phyloP scores from a whole-genome alignment of 2,888 invertebrate genomes.

The Apomyelois bistriatella region DNA sequence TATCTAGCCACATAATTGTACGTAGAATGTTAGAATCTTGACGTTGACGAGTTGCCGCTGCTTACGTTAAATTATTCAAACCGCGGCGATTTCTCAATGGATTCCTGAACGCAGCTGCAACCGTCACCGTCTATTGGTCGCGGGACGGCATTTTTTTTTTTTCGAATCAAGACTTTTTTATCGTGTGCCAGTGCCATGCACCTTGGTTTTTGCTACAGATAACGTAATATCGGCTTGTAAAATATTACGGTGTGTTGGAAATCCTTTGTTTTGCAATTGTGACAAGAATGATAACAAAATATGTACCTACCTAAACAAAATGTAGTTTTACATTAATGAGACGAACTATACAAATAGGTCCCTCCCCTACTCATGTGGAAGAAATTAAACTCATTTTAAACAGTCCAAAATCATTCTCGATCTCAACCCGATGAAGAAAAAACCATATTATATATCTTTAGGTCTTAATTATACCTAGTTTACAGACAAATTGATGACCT shows the following conservation, averaged over 20 bases:
- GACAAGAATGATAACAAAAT: not conserved
- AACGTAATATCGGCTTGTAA: slow-evolving; percentile 14
- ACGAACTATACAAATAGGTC: not conserved
- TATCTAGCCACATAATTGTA: not conserved
- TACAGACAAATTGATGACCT: not conserved
- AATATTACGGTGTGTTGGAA: slow-evolving; percentile 5
- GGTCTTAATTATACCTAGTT: too few species aligned
- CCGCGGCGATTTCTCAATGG: slow-evolving; percentile 69
- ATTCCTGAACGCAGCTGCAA: slow-evolving; percentile 74
- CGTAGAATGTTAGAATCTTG: not conserved
- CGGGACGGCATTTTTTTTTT: slow-evolving; percentile 50
- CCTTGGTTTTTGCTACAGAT: slow-evolving; percentile 10
- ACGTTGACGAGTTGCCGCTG: slow-evolving; percentile 28
- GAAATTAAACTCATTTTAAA: too few species aligned
- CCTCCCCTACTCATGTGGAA: too few species aligned
- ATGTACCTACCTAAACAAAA: not conserved
- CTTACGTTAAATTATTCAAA: slow-evolving; percentile 66
- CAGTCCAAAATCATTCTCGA: too few species aligned
- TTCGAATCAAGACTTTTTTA: slow-evolving; percentile 38
- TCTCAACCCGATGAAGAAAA: too few species aligned
- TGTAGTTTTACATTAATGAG: not conserved
- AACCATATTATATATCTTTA: too few species aligned
- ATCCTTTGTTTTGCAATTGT: not conserved
- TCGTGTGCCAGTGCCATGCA: slow-evolving; percentile 11
- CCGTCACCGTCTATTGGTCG: slow-evolving; percentile 65